Evolutionary conservation across 2,888 invertebrate genomes (phyloP).

Genomic region (Therioaphis trifolii): DNA sequence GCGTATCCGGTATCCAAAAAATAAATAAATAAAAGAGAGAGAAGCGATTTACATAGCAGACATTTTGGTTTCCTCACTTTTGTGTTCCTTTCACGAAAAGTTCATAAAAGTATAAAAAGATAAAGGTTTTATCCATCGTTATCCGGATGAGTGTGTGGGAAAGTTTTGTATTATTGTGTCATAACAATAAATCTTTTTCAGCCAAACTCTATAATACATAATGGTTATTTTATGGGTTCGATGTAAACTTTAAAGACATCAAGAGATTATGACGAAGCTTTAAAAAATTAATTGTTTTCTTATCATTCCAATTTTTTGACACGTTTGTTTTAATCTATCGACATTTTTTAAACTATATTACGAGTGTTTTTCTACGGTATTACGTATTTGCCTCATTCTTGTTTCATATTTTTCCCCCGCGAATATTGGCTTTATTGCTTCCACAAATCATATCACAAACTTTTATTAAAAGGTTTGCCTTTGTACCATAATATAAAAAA

Average conservation of each 20-base stretch:
- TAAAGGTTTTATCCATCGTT: slow-evolving; percentile 2
- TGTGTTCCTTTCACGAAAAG: not conserved
- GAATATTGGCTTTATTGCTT: too few relatives aligned
- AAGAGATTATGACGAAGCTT: not conserved
- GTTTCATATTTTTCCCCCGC: too few relatives aligned
- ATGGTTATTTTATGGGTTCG: not conserved
- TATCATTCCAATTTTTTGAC: not conserved
- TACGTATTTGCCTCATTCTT: too few relatives aligned
- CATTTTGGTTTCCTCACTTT: not conserved
- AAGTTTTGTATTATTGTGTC: slow-evolving; percentile 21
- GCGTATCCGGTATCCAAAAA: not conserved
- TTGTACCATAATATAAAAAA: too few relatives aligned
- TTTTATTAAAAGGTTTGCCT: too few relatives aligned
- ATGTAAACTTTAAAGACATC: slow-evolving; percentile 1
- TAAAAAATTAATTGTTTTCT: not conserved
- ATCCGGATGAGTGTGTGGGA: not conserved
- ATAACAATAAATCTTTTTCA: slow-evolving; percentile 23
- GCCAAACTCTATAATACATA: not conserved
- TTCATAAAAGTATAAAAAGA: slow-evolving; percentile 15
- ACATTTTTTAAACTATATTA: too few relatives aligned
- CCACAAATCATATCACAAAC: too few relatives aligned
- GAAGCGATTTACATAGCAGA: not conserved
- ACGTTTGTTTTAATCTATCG: too few relatives aligned
- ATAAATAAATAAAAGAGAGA: not conserved
- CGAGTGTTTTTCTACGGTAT: too few relatives aligned